Percentiles rank a stretch among this genome's conserved stretches.
These are phyloP conservation scores for Chrysodeixis includens DNA, from an alignment of 2,888 invertebrate genomes.

Conservation along the genomic window DNA sequence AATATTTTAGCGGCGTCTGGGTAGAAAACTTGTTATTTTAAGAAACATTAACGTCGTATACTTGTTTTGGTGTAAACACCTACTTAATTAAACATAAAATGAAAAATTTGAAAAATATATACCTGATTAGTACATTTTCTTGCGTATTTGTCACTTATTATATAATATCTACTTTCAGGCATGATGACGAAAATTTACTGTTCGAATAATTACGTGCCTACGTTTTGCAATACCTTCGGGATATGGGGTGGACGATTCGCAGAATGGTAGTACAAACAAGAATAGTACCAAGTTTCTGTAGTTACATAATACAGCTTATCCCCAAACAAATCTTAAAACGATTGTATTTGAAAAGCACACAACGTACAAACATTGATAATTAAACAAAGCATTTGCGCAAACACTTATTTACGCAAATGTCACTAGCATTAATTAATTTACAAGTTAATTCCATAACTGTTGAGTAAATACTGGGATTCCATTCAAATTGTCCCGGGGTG, in stretches of 20 bases:
- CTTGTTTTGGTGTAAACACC: neutral
- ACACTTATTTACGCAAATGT: slow-evolving; percentile 4
- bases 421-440: slow-evolving; percentile 36
- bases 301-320: neutral
- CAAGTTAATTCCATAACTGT: slow-evolving; percentile 29
- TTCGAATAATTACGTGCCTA: too few species aligned
- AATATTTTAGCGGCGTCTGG: slow-evolving; percentile 33
- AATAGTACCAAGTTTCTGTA: too few species aligned
- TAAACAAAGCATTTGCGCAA: slow-evolving; percentile 5
- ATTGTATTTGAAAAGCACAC: slow-evolving; percentile 2
- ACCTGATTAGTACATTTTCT: too few species aligned
- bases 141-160: too few species aligned
- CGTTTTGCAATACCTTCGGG: too few species aligned
- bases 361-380: slow-evolving; percentile 3
- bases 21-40: slow-evolving; percentile 30
- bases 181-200: too few species aligned
- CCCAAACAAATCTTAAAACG: neutral
- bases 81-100: too few species aligned
- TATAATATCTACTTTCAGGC: too few species aligned
- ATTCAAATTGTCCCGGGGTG: slow-evolving; percentile 37
- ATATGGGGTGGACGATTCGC: too few species aligned
- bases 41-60: slow-evolving; percentile 21
- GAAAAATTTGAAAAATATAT: too few species aligned
- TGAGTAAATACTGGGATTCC: slow-evolving; percentile 31
- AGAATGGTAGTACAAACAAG: too few species aligned